Evolutionary conservation across 2,113 vertebrate species (phyloP), one percentile per base, ranked within the genome.

Genomic region (Ophthalmolycus amberensis): DNA sequence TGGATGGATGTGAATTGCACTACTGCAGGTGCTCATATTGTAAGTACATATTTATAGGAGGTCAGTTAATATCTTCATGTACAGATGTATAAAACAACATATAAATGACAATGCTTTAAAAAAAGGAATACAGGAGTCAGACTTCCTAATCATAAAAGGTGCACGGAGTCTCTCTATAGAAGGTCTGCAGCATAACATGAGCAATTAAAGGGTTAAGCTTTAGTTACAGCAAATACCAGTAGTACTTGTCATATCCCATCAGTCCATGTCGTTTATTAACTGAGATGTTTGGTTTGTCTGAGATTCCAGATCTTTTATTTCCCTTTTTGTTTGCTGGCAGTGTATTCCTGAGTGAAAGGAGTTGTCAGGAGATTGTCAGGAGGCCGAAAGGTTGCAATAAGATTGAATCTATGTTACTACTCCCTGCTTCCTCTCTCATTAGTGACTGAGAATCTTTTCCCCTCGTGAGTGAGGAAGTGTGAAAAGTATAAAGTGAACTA

Each of bases 271-370:
- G 75, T 80, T 77, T 71, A 46, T 37, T 46, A 54, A 66, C 32
- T 25, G 80, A 71, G 63, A 75, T 64, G 64, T 75, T 71, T 83
- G 67, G 12, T 82, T 71, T 16, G 5, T 82, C 27, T 72, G 77
- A 89, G 85, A 84, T 83, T 80, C 44, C 74, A 62, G 37, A 76
- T 83, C 37, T 86, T 71, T 63, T 46, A 29, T 74, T 64, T 72
- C 37, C 81, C 84, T 73, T 89, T 76, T 65, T 79, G 42, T 71
- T 75, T 69, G 60, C 48, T 77, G 59, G 63, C 78, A 18, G 34
- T 72, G 79, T 83, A 46, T 90, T 92, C 92, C 92, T 92, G 92
- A 93, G 92, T 79, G 81, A 83, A 79, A 79, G n/a, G 54, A 38
- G 52, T 18, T 54, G 50, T 67, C 68, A 52, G 68, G 56, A 84